phyloP scores from a whole-genome alignment of 2,113 vertebrate genomes.

The Proteles cristata region DNA sequence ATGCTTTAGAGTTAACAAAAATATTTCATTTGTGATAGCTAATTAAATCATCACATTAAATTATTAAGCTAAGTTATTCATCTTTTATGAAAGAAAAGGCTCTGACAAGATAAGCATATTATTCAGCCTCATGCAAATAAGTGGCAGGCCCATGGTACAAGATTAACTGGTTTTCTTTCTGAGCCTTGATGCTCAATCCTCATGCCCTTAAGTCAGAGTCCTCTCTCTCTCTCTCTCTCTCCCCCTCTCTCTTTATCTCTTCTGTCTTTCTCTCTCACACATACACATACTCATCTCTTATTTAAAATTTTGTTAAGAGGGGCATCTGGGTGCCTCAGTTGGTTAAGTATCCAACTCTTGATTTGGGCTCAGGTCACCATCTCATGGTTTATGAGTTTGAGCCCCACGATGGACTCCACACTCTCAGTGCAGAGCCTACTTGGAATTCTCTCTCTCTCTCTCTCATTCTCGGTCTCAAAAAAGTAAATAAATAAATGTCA shows the following conservation, averaged over 20 bases:
- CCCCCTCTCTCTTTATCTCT: background rate
- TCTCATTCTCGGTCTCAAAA: too few relatives aligned
- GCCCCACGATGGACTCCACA: too few relatives aligned
- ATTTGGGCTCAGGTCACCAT: too few relatives aligned
- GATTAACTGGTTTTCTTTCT: background rate
- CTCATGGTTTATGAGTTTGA: too few relatives aligned
- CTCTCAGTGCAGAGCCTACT: too few relatives aligned
- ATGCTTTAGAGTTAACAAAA: background rate
- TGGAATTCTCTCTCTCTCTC: too few relatives aligned
- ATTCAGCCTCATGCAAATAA: background rate
- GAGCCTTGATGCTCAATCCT: background rate
- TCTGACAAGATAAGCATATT: background rate
- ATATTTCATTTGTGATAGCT: background rate
- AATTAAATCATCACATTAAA: constrained; percentile 4
- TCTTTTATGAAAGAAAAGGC: background rate
- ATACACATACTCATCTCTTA: background rate
- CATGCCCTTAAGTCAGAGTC: background rate
- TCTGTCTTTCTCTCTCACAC: too few relatives aligned
- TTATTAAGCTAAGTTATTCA: background rate
- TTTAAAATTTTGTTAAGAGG: background rate
- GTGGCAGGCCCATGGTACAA: background rate
- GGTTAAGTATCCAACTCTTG: too few relatives aligned
- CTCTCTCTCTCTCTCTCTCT: background rate
- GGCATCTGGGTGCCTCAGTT: too few relatives aligned
- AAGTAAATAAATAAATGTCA: too few relatives aligned